Evolutionary conservation across 2,797 vertebrate genomes (phyloP).

Genomic region (Poecilia wingei): DNA sequence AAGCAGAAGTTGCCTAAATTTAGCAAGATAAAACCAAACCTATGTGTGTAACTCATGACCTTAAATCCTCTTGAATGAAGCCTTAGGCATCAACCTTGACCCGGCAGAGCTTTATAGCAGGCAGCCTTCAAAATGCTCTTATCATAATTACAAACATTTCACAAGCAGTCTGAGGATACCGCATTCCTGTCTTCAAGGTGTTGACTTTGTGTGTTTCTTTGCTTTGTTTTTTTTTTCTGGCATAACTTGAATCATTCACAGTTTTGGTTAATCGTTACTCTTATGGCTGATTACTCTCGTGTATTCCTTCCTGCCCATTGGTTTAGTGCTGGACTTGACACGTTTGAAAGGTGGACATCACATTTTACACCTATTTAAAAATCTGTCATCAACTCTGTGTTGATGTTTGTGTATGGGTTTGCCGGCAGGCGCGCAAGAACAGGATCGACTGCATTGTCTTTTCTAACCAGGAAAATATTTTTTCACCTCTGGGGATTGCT

Average conservation of each 20-base stretch:
- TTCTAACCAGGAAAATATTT: neutral
- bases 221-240: neutral
- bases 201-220: neutral
- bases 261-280: neutral
- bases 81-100: constrained; percentile 1
- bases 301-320: neutral
- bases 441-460: constrained; percentile 8
- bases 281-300: neutral
- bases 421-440: neutral
- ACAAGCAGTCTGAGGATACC: constrained; percentile 8
- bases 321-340: rapidly evolving
- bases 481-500: neutral
- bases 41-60: neutral
- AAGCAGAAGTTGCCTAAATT: neutral
- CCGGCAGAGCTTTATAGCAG: constrained; percentile 16
- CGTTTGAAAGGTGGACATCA: neutral
- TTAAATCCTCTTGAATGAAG: neutral
- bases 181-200: too few relatives aligned
- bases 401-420: neutral
- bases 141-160: constrained; percentile 17
- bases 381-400: neutral
- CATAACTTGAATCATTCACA: constrained; percentile 1
- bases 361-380: neutral
- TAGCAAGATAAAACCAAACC: neutral
- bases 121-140: neutral